phyloP scores from a whole-genome alignment of 2,113 vertebrate species.

The Dascyllus trimaculatus region DNA sequence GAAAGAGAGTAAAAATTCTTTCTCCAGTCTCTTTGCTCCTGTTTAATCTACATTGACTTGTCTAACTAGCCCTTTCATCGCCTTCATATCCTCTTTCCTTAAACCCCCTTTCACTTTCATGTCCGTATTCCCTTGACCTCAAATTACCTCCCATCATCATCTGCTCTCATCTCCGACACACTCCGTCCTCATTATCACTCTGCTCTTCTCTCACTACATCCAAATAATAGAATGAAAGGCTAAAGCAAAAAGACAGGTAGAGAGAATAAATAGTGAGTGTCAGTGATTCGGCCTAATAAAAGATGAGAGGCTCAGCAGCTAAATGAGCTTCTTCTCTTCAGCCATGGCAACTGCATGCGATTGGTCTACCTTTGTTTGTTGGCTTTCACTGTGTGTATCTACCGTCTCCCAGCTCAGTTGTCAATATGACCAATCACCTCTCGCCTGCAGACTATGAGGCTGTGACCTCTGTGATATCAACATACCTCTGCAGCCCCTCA shows the following conservation, averaged over 20 bases:
- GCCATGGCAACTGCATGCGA: slow-evolving; percentile 36
- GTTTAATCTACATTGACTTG: slow-evolving; percentile 41
- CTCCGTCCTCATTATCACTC: slow-evolving; percentile 33
- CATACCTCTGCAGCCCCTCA: slow-evolving; percentile 26
- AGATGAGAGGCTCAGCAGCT: slow-evolving; percentile 13
- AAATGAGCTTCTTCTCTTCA: slow-evolving; percentile 24
- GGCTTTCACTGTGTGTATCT: background rate
- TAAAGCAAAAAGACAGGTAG: slow-evolving; percentile 10
- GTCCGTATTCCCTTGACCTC: slow-evolving; percentile 44
- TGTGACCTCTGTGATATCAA: slow-evolving; percentile 42
- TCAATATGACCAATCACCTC: slow-evolving; percentile 40
- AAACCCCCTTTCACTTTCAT: slow-evolving; percentile 13
- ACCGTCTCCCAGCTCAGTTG: slow-evolving; percentile 9
- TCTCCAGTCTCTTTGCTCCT: slow-evolving; percentile 25
- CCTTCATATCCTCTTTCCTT: slow-evolving; percentile 9
- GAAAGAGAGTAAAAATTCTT: slow-evolving; percentile 29
- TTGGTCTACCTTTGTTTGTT: slow-evolving; percentile 32
- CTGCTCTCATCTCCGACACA: slow-evolving; percentile 8
- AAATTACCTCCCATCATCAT: slow-evolving; percentile 47
- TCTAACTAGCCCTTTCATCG: slow-evolving; percentile 34
- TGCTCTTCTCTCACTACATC: background rate
- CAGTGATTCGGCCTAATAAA: slow-evolving; percentile 22
- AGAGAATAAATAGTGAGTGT: slow-evolving; percentile 36
- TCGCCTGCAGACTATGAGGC: slow-evolving; percentile 27
- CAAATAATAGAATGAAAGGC: background rate